Base-by-base conservation (phyloP, 2,888 invertebrate species). In the Trissonchulus latispiculum region DNA sequence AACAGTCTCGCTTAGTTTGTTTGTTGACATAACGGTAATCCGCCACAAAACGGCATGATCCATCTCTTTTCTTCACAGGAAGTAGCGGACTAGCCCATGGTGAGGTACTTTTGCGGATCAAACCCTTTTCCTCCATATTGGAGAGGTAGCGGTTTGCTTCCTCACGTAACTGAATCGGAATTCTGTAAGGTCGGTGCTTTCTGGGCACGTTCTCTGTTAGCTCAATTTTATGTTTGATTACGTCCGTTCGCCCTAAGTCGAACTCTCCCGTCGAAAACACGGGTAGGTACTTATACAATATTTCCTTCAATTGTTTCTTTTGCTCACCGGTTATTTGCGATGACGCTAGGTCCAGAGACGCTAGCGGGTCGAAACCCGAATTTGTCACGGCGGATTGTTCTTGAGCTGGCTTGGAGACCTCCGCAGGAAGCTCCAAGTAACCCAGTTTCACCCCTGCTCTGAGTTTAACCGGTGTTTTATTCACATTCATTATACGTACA, bases 21-120 rank as follows among this genome's bases (percentile, higher is more conserved):
- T 2, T 15, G 32, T 72, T 72, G 18, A 72, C 15, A 15, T 15
- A 23, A 33, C 35, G 3, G 33, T 66, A 72, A 33, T 72, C 70
- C 18, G 33, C 32, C 15, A 8, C 8, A 31, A 69, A 69, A 23
- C 69, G 18, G 18, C 33, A 8, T 15, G 33, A 15, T 3, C 69
- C 69, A 70, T 70, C 70, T 32, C 28, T 37, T 48, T 70, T 70
- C 23, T 48, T 23, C 29, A 70, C 70, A 2, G 59, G 29, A 48
- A 70, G 48, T 18, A 70, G n/a, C 3, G 70, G 70, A 70, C 48
- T 48, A 61, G 70, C 2, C 70, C 70, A 70, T 18, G 70, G 70
- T n/a, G 31, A 31, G 18, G 18, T 15, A 61, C 31, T 31, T n/a
- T n/a, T n/a, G 3, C 31, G 31, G 3, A 69, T 69, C 8, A 69